A percentile compares a stretch with the other conserved stretches of the same genome.
Conservation (phyloP, 2,888 invertebrate genomes). For the Torymus aiolomorphi region DNA sequence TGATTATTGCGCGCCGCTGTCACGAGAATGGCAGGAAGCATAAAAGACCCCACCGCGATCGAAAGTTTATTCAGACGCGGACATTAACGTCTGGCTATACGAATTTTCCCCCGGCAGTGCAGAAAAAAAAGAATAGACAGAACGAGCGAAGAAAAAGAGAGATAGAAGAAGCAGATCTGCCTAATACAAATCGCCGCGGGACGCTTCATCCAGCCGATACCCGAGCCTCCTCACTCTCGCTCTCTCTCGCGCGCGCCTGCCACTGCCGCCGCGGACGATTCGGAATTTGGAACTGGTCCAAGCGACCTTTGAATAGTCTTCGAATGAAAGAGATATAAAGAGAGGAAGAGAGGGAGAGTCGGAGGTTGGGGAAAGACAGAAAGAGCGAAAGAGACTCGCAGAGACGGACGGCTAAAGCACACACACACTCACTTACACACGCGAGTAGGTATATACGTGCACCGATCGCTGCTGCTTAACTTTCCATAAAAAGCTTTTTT, state of each 20-base stretch:
- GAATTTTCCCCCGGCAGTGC: slow-evolving; percentile 65
- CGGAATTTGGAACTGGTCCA: slow-evolving; percentile 73
- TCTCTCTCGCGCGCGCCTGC: slow-evolving; percentile 44
- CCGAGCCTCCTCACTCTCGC: slow-evolving; percentile 32
- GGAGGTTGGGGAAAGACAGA: background rate
- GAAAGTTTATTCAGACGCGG: slow-evolving; percentile 72
- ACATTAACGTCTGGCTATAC: slow-evolving; percentile 70
- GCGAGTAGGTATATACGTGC: background rate
- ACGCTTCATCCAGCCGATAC: slow-evolving; percentile 51
- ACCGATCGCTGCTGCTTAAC: slow-evolving; percentile 15
- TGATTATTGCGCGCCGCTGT: background rate
- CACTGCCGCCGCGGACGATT: slow-evolving; percentile 64
- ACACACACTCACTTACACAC: too few relatives aligned
- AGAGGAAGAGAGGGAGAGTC: slow-evolving; percentile 44
- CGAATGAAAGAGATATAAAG: slow-evolving; percentile 58
- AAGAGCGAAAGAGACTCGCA: background rate
- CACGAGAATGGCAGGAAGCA: background rate
- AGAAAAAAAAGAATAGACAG: slow-evolving; percentile 17
- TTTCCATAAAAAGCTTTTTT: slow-evolving; percentile 45
- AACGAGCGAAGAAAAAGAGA: slow-evolving; percentile 1
- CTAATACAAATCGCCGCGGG: slow-evolving; percentile 64
- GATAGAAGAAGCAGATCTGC: slow-evolving; percentile 54
- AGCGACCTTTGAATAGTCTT: slow-evolving; percentile 71
- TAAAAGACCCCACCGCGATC: slow-evolving; percentile 39
- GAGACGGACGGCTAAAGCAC: background rate